These are phyloP conservation scores for Onychomys torridus DNA, from an alignment of 2,797 vertebrate species.

Conservation along the genomic window DNA sequence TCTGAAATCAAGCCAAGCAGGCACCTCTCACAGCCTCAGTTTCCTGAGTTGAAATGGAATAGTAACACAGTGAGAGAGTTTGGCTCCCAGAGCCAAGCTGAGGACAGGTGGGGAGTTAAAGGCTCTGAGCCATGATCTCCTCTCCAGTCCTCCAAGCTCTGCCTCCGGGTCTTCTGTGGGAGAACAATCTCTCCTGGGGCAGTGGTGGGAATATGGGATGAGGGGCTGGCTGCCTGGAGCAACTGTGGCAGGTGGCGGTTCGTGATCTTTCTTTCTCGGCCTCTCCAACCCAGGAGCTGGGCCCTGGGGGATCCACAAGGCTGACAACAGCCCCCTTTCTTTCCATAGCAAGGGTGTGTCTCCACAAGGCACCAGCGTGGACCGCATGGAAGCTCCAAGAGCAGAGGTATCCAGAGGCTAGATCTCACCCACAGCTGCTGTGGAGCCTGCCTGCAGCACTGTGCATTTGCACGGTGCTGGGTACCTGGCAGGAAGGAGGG, in stretches of 20 bases:
- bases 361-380: conserved; percentile 72
- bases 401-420: conserved; percentile 85
- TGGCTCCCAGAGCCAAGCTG: neutral
- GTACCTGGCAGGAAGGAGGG: fast-evolving
- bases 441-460: fast-evolving
- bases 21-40: neutral
- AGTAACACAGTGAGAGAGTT: neutral
- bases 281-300: neutral
- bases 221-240: neutral
- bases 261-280: fast-evolving
- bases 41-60: neutral
- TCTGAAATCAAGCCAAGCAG: neutral
- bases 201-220: fast-evolving
- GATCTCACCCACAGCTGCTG: neutral
- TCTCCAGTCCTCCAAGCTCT: neutral
- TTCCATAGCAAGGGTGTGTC: conserved; percentile 85
- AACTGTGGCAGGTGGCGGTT: fast-evolving
- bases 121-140: fast-evolving
- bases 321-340: conserved; percentile 50
- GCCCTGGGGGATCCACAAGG: neutral
- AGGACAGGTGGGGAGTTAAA: neutral
- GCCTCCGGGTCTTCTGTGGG: neutral
- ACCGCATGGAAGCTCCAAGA: conserved; percentile 82
- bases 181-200: fast-evolving
- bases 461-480: neutral